Percentiles rank a stretch among this genome's conserved stretches.
phyloP scores from a whole-genome alignment of 2,113 vertebrate genomes.

The Saimiri boliviensis region DNA sequence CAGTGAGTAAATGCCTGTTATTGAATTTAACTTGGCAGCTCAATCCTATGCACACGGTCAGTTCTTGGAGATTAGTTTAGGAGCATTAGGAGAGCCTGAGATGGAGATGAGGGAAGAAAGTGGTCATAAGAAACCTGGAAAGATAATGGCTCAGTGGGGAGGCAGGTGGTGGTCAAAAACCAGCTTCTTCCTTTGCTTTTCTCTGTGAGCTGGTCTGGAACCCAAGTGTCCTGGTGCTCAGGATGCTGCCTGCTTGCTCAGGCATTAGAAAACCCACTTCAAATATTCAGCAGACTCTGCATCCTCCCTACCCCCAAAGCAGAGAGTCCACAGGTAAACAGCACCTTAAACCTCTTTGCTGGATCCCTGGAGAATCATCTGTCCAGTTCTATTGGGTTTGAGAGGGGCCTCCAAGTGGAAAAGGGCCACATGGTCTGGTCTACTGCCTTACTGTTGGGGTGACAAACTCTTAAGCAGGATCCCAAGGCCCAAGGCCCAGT shows the following conservation, averaged over 20 bases:
- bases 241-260: not conserved
- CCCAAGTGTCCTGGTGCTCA: not conserved
- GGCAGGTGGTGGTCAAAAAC: not conserved
- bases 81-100: not conserved
- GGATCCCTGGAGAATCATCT: not conserved
- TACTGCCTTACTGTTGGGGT: not conserved
- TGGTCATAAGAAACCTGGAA: not conserved
- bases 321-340: not conserved
- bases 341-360: not conserved
- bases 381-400: not conserved
- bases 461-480: not conserved
- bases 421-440: not conserved
- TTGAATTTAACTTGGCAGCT: not conserved
- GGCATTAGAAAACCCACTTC: slow-evolving; percentile 1
- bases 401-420: not conserved
- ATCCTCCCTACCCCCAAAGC: not conserved
- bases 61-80: not conserved
- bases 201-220: not conserved
- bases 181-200: not conserved
- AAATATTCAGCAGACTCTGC: not conserved
- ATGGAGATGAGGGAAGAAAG: not conserved
- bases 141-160: not conserved
- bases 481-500: not conserved
- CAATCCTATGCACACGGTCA: not conserved
- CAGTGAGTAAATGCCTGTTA: not conserved